A percentile compares a stretch with the other conserved stretches of the same genome.
Evolutionary conservation across 2,113 vertebrate genomes (phyloP).

Genomic region (Gymnarchus niloticus): DNA sequence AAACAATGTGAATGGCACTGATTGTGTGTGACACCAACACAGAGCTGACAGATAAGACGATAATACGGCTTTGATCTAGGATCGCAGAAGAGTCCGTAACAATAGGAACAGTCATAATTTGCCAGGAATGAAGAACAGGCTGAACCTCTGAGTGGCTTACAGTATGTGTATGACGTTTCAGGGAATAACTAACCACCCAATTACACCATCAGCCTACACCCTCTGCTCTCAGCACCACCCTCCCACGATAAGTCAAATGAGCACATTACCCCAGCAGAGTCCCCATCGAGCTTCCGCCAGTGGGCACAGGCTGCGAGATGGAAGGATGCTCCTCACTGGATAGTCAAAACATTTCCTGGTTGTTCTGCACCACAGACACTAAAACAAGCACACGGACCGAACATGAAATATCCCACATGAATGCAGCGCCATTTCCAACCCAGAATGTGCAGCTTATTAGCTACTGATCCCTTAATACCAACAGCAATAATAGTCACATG

Average conservation of each 20-base stretch:
- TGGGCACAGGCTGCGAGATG: constrained; percentile 64
- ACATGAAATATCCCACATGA: background rate
- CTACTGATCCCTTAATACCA: background rate
- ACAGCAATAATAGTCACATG: background rate
- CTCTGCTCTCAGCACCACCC: background rate
- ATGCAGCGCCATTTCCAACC: background rate
- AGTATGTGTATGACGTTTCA: background rate
- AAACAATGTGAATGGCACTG: background rate
- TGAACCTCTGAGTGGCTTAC: background rate
- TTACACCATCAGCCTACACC: background rate
- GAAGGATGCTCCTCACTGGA: constrained; percentile 72
- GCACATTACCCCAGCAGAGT: constrained; percentile 82
- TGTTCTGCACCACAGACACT: constrained; percentile 89
- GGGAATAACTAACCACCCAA: background rate
- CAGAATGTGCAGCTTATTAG: background rate
- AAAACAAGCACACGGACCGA: constrained; percentile 23
- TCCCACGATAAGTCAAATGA: background rate
- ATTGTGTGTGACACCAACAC: too few relatives aligned
- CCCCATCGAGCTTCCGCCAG: constrained; percentile 82
- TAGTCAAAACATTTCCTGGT: constrained; percentile 72
- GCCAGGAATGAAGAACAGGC: background rate
- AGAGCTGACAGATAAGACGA: background rate
- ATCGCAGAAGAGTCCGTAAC: background rate
- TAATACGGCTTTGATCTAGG: background rate
- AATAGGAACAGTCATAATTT: background rate